These are phyloP conservation scores for Campopleginae sp. DNA, from an alignment of 2,888 invertebrate genomes.

Conservation along the genomic window DNA sequence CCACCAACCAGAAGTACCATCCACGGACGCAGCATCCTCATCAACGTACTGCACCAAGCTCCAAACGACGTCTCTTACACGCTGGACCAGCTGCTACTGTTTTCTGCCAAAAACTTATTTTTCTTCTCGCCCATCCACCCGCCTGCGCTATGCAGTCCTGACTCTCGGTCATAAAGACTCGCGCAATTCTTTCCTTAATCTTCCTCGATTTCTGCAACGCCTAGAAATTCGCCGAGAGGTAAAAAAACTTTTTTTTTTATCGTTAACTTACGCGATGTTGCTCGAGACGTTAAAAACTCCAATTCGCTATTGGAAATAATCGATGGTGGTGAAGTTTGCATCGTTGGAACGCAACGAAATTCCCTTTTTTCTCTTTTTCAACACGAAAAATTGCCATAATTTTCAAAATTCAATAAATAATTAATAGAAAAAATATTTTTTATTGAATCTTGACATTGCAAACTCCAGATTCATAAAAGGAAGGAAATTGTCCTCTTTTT, in stretches of 20 bases:
- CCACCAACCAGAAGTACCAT: constrained; percentile 60
- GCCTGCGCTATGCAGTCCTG: neutral
- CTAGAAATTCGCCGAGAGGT: neutral
- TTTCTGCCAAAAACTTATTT: constrained; percentile 52
- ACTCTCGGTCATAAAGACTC: constrained; percentile 19
- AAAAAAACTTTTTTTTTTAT: neutral
- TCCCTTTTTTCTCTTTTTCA: too few relatives aligned
- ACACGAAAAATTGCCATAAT: too few relatives aligned
- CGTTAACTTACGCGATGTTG: neutral
- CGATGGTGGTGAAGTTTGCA: too few relatives aligned
- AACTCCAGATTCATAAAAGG: too few relatives aligned
- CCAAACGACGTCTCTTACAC: constrained; percentile 51
- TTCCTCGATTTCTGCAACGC: neutral
- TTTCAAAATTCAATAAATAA: too few relatives aligned
- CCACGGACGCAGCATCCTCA: constrained; percentile 51
- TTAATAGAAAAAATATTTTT: too few relatives aligned
- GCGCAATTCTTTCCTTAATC: neutral
- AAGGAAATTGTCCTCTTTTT: too few relatives aligned
- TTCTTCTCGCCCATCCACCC: neutral
- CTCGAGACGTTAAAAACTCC: neutral
- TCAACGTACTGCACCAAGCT: constrained; percentile 47
- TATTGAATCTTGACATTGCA: too few relatives aligned
- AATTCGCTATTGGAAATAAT: neutral
- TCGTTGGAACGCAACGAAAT: too few relatives aligned
- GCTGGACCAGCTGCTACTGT: constrained; percentile 52